Evolutionary conservation across 2,888 invertebrate species (phyloP).

Genomic region (Atrina japonica): DNA sequence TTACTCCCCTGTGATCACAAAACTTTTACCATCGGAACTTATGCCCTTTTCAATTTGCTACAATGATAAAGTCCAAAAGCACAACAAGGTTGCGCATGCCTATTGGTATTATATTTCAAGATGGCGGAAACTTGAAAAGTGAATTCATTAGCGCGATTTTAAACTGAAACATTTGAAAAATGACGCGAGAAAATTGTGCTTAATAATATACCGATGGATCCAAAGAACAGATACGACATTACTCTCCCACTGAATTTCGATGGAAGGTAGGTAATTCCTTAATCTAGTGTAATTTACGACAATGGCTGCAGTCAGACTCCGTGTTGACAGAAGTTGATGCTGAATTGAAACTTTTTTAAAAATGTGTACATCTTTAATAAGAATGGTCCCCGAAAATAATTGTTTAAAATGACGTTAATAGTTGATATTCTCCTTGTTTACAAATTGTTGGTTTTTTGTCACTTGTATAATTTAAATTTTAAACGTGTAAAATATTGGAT

Average conservation of each 20-base stretch:
- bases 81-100: too few species aligned
- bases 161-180: too few species aligned
- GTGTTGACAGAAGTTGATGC: background rate
- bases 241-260: slow-evolving; percentile 63
- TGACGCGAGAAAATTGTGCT: background rate
- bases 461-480: too few species aligned
- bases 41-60: too few species aligned
- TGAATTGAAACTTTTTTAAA: background rate
- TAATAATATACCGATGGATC: slow-evolving; percentile 43
- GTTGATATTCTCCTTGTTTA: too few species aligned
- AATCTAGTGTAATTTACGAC: background rate
- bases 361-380: background rate
- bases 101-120: slow-evolving; percentile 2
- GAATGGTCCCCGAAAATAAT: slow-evolving; percentile 6
- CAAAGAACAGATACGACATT: slow-evolving; percentile 52
- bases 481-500: too few species aligned
- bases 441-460: too few species aligned
- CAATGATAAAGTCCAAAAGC: too few species aligned
- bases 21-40: too few species aligned
- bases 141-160: too few species aligned
- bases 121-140: slow-evolving; percentile 38
- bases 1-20: too few species aligned
- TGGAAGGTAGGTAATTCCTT: slow-evolving; percentile 53
- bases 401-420: too few species aligned
- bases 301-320: background rate